Evolutionary conservation across 2,888 invertebrate genomes (phyloP).

Genomic region (Patella ulyssiponensis): DNA sequence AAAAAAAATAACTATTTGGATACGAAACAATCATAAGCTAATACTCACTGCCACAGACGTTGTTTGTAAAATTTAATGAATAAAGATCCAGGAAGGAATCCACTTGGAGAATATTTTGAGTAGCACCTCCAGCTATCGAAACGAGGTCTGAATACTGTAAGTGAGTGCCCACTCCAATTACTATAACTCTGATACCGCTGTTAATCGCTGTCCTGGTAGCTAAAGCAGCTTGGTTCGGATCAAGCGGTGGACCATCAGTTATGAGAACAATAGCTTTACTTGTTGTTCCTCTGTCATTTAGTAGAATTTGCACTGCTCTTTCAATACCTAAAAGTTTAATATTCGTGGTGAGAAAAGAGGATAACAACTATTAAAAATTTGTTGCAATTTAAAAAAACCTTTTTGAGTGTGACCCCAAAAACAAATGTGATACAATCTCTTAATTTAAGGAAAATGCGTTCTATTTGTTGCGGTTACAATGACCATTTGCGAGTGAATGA

Average conservation of each 20-base stretch:
- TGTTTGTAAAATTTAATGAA: slow-evolving; percentile 8
- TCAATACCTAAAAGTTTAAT: background rate
- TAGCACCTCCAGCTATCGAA: slow-evolving; percentile 7
- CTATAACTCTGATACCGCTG: slow-evolving; percentile 10
- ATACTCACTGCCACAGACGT: slow-evolving; percentile 16
- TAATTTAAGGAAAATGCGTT: too few species aligned
- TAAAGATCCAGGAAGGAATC: slow-evolving; percentile 17
- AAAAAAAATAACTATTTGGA: too few species aligned
- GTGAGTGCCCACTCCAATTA: slow-evolving; percentile 16
- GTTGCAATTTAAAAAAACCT: too few species aligned
- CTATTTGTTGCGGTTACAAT: too few species aligned
- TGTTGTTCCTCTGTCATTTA: background rate
- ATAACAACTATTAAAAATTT: too few species aligned
- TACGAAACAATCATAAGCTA: too few species aligned
- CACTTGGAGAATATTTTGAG: slow-evolving; percentile 9
- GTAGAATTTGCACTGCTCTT: background rate
- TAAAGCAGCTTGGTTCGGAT: background rate
- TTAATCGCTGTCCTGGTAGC: slow-evolving; percentile 1
- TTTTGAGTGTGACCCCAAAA: too few species aligned
- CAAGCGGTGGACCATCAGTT: slow-evolving; percentile 21
- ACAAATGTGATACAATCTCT: too few species aligned
- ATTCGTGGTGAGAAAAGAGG: too few species aligned
- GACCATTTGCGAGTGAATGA: too few species aligned
- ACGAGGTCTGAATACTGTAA: background rate
- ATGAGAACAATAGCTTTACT: slow-evolving; percentile 13